Evolutionary conservation across 2,113 vertebrate species (phyloP), one percentile per base, ranked within the genome.

Genomic region (Actenoides hombroni): DNA sequence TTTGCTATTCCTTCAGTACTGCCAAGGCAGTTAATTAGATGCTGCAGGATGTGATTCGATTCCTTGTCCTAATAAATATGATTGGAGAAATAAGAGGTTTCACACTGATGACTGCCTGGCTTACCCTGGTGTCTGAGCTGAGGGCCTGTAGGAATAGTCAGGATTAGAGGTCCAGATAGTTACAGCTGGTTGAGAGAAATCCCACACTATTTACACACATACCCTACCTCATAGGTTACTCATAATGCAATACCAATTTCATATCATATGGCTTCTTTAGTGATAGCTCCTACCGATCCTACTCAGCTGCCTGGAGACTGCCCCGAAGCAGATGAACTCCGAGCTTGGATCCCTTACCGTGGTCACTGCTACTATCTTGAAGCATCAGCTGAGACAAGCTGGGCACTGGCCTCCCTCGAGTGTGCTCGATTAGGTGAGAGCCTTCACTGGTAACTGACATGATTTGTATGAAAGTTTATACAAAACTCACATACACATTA

Each of bases 241-340:
- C 19, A 42, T n/a, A 82, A 56, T 44, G n/a, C 33, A 80, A 18
- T n/a, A 79, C 1, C 26, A 59, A 18, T 73, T 85, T 64, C 53
- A 53, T 18, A n/a, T 9, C 10, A 19, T 25, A 3, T 74, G 63
- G 5, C 4, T 80, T 85, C 56, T 89, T 90, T 63, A 99, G 99
- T 95, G 59, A 24, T 97, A 14, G 97, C 98, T 59, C 98, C 99
- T 60, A 99, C 98, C 4, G 98, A 99, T 3, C 98, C 98, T 16
- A 98, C 98, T 57, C 99, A 99, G 90, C 95, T 98, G 44, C 98
- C 98, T 5, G 99, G 99, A 67, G 98, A 93, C 59, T 99, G 99
- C 83, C 99, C 99, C 0, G 98, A 99, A 89, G 73, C 95, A 53
- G 96, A 79, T 1, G 97, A 94, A 2, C 82, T 90, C 57, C 97